A percentile compares a stretch with the other conserved stretches of the same genome.
Evolutionary conservation across 2,113 vertebrate species (phyloP).

Genomic region (Hucho hucho): DNA sequence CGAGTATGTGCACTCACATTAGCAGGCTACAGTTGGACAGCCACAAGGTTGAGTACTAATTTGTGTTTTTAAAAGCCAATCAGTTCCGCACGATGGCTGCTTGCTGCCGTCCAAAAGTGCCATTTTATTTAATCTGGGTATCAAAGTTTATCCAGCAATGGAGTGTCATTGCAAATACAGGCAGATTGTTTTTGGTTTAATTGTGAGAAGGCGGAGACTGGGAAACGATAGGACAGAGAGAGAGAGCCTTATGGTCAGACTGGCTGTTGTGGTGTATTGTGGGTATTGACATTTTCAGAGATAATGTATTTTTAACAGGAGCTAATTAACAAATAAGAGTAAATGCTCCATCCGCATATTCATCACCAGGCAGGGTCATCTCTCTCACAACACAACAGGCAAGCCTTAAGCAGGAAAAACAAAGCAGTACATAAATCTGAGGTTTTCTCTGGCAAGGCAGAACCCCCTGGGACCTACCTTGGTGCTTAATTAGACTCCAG

Average conservation of each 20-base stretch:
- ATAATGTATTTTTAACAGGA: slow-evolving; percentile 56
- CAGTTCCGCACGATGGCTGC: slow-evolving; percentile 42
- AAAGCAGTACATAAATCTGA: slow-evolving; percentile 79
- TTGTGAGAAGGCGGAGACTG: slow-evolving; percentile 47
- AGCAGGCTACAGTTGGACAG: slow-evolving; percentile 38
- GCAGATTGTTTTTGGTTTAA: slow-evolving; percentile 45
- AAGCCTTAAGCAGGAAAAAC: slow-evolving; percentile 73
- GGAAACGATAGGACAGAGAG: slow-evolving; percentile 34
- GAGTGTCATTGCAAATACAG: slow-evolving; percentile 22
- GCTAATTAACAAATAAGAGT: slow-evolving; percentile 75
- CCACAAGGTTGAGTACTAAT: slow-evolving; percentile 53
- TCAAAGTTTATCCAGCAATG: slow-evolving; percentile 18
- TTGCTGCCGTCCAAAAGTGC: slow-evolving; percentile 32
- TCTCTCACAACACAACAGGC: slow-evolving; percentile 54
- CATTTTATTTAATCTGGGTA: slow-evolving; percentile 27
- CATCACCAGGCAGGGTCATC: slow-evolving; percentile 58
- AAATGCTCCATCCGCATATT: slow-evolving; percentile 63
- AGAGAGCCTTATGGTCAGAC: slow-evolving; percentile 37
- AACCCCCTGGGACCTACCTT: slow-evolving; percentile 74
- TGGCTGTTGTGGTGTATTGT: slow-evolving; percentile 42
- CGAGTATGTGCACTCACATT: slow-evolving; percentile 34
- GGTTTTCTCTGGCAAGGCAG: slow-evolving; percentile 73
- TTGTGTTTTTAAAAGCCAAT: slow-evolving; percentile 55
- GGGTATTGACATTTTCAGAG: slow-evolving; percentile 37
- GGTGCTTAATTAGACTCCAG: slow-evolving; percentile 83